Conservation (phyloP, 2,113 vertebrate genomes). For the Onychorhynchus coronatus region DNA sequence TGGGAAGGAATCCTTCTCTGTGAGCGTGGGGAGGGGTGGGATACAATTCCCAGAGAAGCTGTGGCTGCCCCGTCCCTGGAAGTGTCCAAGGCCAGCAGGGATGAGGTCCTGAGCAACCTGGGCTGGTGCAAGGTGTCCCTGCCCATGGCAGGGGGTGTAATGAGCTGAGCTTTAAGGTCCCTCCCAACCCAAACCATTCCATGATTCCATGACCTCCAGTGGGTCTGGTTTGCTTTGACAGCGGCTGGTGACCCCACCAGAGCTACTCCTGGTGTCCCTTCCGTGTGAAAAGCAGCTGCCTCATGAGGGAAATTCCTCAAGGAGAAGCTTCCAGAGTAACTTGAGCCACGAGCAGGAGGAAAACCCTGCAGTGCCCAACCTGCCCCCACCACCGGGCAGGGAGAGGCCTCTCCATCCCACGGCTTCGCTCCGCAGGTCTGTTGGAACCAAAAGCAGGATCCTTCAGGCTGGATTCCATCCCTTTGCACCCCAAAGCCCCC, state of each 20-base stretch:
- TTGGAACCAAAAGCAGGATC: neutral
- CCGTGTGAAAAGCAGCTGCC: neutral
- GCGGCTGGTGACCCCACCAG: neutral
- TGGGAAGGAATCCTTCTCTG: neutral
- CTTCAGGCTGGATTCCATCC: neutral
- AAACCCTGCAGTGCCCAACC: neutral
- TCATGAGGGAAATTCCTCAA: neutral
- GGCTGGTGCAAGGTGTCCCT: neutral
- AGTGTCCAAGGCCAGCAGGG: neutral
- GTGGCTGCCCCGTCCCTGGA: neutral
- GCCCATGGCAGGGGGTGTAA: neutral
- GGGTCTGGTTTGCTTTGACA: neutral
- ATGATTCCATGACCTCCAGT: neutral
- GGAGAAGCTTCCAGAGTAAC: neutral
- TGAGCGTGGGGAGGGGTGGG: neutral
- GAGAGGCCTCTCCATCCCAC: neutral
- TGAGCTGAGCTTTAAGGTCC: neutral
- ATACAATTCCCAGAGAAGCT: neutral
- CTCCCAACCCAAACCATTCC: neutral
- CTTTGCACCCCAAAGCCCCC: neutral
- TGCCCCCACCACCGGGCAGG: neutral
- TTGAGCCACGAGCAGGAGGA: neutral
- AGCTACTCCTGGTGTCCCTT: neutral
- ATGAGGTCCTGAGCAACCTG: neutral
- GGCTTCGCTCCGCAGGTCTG: neutral